Evolutionary conservation across 1,140 invertebrate genomes (phyloP).

Genomic region (Idris sp.): DNA sequence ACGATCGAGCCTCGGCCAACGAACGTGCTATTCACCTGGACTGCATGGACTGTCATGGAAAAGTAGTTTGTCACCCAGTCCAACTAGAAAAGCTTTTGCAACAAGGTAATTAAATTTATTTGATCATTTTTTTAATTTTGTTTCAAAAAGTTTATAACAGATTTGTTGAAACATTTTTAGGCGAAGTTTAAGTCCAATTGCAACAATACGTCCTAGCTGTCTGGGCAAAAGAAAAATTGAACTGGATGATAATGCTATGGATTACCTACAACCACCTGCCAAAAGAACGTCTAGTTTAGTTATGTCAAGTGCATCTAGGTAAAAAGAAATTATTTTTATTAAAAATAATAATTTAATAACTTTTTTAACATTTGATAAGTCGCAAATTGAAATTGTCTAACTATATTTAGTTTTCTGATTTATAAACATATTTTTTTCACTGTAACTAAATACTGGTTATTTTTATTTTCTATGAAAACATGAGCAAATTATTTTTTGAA

Average conservation of each 20-base stretch:
- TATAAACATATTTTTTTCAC: too few species aligned
- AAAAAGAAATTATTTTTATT: background rate
- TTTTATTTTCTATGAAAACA: too few species aligned
- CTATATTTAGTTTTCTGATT: too few species aligned
- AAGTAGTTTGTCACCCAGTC: conserved; percentile 86
- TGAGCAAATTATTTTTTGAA: too few species aligned
- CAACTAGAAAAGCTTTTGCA: conserved; percentile 87
- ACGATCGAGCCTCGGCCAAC: conserved; percentile 76
- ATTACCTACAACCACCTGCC: conserved; percentile 78
- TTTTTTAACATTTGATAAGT: too few species aligned
- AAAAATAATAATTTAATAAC: too few species aligned
- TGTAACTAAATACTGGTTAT: too few species aligned
- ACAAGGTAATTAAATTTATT: conserved; percentile 77
- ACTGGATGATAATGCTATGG: conserved; percentile 81
- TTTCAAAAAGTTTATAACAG: too few species aligned
- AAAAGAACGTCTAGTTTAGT: conserved; percentile 78
- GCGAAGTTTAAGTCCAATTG: conserved; percentile 89
- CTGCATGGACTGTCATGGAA: conserved; percentile 80
- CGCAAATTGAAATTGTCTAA: too few species aligned
- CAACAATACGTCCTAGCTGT: conserved; percentile 83
- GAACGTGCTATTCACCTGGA: conserved; percentile 83
- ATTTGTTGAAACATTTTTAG: too few species aligned
- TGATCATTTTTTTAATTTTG: too few species aligned
- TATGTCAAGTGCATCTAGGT: conserved; percentile 73
- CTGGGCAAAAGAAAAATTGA: conserved; percentile 88